Percentiles rank a stretch among this genome's conserved stretches.
Conservation (phyloP, 2,113 vertebrate species). For the Atherinomorus stipes region DNA sequence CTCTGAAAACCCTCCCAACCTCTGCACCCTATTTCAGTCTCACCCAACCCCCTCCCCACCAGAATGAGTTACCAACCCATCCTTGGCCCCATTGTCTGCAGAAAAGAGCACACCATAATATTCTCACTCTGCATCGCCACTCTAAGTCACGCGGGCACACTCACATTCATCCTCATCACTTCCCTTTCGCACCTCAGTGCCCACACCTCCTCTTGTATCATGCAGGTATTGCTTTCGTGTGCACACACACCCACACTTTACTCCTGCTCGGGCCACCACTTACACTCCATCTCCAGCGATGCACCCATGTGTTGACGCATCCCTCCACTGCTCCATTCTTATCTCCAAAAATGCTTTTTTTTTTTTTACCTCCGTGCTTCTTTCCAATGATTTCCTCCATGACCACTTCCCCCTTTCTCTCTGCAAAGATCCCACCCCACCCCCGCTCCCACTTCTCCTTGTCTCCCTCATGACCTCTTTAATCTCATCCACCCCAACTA, state of each 20-base stretch:
- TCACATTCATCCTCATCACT: slow-evolving; percentile 68
- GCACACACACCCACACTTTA: slow-evolving; percentile 23
- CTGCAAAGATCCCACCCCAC: background rate
- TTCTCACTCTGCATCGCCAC: slow-evolving; percentile 57
- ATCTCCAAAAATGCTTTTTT: slow-evolving; percentile 54
- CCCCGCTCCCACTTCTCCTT: slow-evolving; percentile 1
- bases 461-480: slow-evolving; percentile 50
- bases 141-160: slow-evolving; percentile 25
- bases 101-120: slow-evolving; percentile 52
- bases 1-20: background rate
- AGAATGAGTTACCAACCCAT: slow-evolving; percentile 33
- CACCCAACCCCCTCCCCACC: background rate
- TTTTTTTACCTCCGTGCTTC: slow-evolving; percentile 45
- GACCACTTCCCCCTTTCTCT: slow-evolving; percentile 13
- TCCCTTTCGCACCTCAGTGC: slow-evolving; percentile 40
- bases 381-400: slow-evolving; percentile 29
- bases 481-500: slow-evolving; percentile 43
- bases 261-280: slow-evolving; percentile 50
- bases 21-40: slow-evolving; percentile 3
- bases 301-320: slow-evolving; percentile 57
- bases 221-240: background rate
- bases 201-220: slow-evolving; percentile 25
- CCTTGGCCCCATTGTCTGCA: slow-evolving; percentile 61
- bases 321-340: slow-evolving; percentile 49
- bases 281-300: slow-evolving; percentile 50